These are phyloP conservation scores for Colius striatus DNA, from an alignment of 2,113 vertebrate genomes.

Conservation along the genomic window DNA sequence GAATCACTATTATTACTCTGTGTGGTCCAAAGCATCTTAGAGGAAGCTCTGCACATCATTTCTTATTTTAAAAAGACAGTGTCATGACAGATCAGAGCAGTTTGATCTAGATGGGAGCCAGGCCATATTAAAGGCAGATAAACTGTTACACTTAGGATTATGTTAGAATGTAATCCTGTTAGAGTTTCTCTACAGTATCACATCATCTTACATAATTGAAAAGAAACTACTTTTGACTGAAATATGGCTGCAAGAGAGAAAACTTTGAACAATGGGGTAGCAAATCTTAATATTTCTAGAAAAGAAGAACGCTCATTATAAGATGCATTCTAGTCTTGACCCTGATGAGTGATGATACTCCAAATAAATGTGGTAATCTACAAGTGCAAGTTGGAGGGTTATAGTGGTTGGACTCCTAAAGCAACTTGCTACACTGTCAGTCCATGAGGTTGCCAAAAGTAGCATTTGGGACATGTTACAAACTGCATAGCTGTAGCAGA, in stretches of 20 bases:
- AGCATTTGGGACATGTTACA: background rate
- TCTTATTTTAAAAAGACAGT: conserved; percentile 16
- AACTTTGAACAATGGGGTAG: background rate
- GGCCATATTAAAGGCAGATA: conserved; percentile 30
- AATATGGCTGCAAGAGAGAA: background rate
- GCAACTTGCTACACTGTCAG: background rate
- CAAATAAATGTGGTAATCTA: background rate
- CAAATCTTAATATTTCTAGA: background rate
- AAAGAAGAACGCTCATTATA: background rate
- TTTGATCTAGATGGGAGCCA: conserved; percentile 30
- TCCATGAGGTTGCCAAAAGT: background rate
- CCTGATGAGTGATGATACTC: background rate
- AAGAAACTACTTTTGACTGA: conserved; percentile 6
- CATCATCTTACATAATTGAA: conserved; percentile 49
- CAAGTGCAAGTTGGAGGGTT: background rate
- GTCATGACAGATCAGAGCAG: conserved; percentile 31
- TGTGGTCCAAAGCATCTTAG: background rate
- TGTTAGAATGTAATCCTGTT: conserved; percentile 64
- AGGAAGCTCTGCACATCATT: background rate
- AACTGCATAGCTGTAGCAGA: background rate
- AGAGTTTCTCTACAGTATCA: conserved; percentile 53
- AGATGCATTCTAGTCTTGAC: background rate
- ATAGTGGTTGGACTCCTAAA: background rate
- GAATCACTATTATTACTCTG: background rate
- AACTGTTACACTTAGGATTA: conserved; percentile 42